These are phyloP conservation scores for Mionectes macconnelli DNA, from an alignment of 2,113 vertebrate species.

Conservation along the genomic window DNA sequence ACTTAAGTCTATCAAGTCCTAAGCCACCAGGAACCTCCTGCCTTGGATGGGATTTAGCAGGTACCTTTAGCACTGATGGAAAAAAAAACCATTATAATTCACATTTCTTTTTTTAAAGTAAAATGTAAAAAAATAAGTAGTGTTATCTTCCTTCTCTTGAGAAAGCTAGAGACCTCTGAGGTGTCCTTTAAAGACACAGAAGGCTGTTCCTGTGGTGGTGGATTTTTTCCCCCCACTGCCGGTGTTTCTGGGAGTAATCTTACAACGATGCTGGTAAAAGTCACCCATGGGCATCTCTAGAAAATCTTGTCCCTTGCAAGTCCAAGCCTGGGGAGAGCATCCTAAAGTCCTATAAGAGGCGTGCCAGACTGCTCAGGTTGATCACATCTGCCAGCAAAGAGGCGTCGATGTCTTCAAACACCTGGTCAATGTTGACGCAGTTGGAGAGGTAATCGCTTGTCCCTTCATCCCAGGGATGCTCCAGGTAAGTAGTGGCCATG, in stretches of 20 bases:
- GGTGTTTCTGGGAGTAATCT: not conserved
- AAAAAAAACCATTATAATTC: not conserved
- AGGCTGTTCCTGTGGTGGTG: not conserved
- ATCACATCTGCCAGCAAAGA: slow-evolving; percentile 72
- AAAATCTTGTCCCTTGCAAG: slow-evolving; percentile 7
- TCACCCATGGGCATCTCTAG: not conserved
- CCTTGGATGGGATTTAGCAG: slow-evolving; percentile 1
- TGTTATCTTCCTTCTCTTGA: slow-evolving; percentile 26
- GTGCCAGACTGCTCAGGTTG: slow-evolving; percentile 77
- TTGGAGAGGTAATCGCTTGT: slow-evolving; percentile 76
- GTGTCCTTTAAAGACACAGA: not conserved
- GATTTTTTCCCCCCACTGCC: not conserved
- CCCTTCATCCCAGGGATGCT: slow-evolving; percentile 88
- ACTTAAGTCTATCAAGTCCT: slow-evolving; percentile 32
- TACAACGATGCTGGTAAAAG: not conserved
- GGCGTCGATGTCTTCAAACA: slow-evolving; percentile 81
- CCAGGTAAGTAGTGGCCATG: slow-evolving; percentile 87
- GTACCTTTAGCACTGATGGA: not conserved
- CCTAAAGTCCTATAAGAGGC: slow-evolving; percentile 76
- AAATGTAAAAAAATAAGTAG: slow-evolving; percentile 63
- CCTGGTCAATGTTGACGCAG: slow-evolving; percentile 80
- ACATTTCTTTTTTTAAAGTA: slow-evolving; percentile 51
- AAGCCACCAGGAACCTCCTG: slow-evolving; percentile 34
- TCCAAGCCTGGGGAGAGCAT: not conserved
- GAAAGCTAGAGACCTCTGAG: slow-evolving; percentile 5